phyloP scores from a whole-genome alignment of 2,888 invertebrate genomes.

The Macrophya annulata region DNA sequence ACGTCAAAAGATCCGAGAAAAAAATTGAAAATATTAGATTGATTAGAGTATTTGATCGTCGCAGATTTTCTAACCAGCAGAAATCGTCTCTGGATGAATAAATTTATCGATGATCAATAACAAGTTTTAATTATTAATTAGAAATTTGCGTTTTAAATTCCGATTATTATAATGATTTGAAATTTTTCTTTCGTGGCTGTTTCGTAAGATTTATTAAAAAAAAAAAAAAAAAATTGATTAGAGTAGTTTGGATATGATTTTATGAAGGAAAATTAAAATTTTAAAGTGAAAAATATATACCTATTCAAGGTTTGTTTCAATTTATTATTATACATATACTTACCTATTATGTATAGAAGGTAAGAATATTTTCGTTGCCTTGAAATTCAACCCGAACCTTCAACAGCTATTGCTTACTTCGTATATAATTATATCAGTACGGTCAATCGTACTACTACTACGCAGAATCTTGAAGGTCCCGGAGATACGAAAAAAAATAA shows the following conservation, averaged over 20 bases:
- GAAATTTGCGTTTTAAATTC: too few species aligned
- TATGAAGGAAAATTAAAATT: not conserved
- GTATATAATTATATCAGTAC: conserved; percentile 7
- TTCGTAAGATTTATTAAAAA: not conserved
- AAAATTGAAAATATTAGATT: too few species aligned
- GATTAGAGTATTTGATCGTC: not conserved
- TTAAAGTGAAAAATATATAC: not conserved
- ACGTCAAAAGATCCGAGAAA: too few species aligned
- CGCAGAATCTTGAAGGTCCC: not conserved
- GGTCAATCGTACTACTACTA: conserved; percentile 10
- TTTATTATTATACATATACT: too few species aligned
- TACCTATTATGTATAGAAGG: not conserved
- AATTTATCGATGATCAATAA: not conserved
- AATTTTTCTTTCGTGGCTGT: not conserved
- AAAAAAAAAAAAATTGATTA: not conserved
- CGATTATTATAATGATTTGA: too few species aligned
- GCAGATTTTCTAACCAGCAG: not conserved
- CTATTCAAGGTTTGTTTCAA: not conserved
- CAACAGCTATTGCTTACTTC: not conserved
- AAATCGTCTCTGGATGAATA: not conserved
- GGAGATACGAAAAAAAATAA: not conserved
- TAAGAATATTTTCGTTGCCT: not conserved
- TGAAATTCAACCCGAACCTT: not conserved
- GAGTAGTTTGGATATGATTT: not conserved
- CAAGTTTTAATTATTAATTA: not conserved